Conservation (phyloP, 2,888 invertebrate species). For the Auanema freiburgensis region DNA sequence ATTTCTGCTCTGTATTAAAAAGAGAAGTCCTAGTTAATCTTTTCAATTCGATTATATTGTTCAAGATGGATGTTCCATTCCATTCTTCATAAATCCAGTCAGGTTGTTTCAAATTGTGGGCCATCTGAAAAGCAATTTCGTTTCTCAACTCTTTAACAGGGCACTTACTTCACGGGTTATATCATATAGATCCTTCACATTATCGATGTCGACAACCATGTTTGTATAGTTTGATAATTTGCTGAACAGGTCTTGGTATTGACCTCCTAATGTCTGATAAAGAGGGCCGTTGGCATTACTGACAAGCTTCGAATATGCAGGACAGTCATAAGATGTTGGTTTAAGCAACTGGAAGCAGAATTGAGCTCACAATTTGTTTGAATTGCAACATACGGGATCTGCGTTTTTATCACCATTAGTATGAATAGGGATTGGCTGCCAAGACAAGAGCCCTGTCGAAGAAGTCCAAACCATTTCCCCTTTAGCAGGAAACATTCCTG, state of each 20-base stretch:
- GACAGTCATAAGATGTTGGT: conserved; percentile 41
- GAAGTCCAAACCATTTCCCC: conserved; percentile 30
- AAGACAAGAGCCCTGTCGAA: conserved; percentile 13
- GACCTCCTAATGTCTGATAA: background rate
- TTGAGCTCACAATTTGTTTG: background rate
- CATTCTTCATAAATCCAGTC: conserved; percentile 31
- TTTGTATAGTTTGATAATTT: conserved; percentile 11
- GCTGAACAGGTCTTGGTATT: conserved; percentile 8
- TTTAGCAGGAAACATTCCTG: conserved; percentile 74
- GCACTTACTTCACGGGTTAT: conserved; percentile 40
- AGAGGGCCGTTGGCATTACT: background rate
- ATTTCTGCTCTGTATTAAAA: conserved; percentile 31
- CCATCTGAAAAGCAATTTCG: conserved; percentile 18
- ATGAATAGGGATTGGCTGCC: conserved; percentile 48
- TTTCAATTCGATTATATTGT: conserved; percentile 34
- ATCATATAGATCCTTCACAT: conserved; percentile 39
- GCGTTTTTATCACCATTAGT: conserved; percentile 20
- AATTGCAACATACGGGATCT: conserved; percentile 35
- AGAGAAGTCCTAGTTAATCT: conserved; percentile 25
- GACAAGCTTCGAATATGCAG: conserved; percentile 16
- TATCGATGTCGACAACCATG: conserved; percentile 24
- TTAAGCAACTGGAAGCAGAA: conserved; percentile 37
- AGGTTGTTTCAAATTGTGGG: conserved; percentile 32
- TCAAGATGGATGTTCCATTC: conserved; percentile 30
- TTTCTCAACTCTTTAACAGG: background rate